A percentile compares a stretch with the other conserved stretches of the same genome.
Conservation (phyloP, 2,113 vertebrate species). For the Colinus virginianus region DNA sequence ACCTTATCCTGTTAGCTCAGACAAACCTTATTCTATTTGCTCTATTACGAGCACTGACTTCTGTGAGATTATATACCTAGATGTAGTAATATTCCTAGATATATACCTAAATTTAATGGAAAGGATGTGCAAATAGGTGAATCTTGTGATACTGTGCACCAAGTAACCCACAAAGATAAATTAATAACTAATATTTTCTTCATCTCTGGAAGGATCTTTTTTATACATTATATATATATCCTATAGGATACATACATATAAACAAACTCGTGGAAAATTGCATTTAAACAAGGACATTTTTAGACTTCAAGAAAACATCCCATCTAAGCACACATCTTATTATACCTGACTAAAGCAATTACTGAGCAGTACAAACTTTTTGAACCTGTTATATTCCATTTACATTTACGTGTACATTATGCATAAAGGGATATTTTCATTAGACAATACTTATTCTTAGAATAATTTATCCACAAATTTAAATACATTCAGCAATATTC, state of each 20-base stretch:
- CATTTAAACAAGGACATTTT: background rate
- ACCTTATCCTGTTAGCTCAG: background rate
- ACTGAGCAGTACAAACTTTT: background rate
- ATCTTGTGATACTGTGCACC: background rate
- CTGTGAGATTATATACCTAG: too few species aligned
- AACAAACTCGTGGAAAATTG: background rate
- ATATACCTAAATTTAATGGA: background rate
- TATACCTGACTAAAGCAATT: background rate
- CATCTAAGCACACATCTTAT: background rate
- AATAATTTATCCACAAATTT: background rate
- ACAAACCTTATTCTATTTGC: accelerated
- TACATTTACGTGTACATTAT: background rate
- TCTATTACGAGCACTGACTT: background rate
- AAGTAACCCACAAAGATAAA: background rate
- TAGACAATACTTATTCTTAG: background rate
- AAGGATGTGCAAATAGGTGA: background rate
- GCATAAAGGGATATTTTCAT: background rate
- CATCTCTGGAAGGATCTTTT: background rate
- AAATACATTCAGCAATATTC: background rate
- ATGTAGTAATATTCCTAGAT: too few species aligned
- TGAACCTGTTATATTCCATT: background rate
- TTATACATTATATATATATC: background rate
- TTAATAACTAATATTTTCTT: background rate
- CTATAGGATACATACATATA: background rate
- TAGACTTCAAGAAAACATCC: background rate